These are phyloP conservation scores for Criorhina ranunculi DNA, from an alignment of 2,888 invertebrate species.

Conservation along the genomic window DNA sequence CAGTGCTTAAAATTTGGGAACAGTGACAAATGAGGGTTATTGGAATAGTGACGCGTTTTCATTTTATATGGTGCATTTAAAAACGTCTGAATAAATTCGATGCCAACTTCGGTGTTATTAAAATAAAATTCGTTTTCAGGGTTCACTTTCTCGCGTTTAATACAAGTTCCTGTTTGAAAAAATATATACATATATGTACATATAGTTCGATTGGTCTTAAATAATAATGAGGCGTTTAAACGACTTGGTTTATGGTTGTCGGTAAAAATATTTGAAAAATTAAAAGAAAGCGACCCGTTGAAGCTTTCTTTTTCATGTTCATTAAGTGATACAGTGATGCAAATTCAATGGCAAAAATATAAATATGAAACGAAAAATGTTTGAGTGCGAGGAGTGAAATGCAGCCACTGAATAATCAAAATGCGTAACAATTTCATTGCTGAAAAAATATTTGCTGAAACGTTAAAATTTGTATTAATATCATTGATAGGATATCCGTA, in stretches of 20 bases:
- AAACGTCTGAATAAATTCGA: not conserved
- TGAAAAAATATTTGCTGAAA: slow-evolving; percentile 78
- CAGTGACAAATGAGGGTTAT: slow-evolving; percentile 82
- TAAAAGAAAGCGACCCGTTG: not conserved
- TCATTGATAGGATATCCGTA: slow-evolving; percentile 78
- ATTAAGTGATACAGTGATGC: not conserved
- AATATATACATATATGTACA: too few relatives aligned
- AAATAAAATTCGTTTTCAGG: not conserved
- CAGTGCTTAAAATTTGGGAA: slow-evolving; percentile 76
- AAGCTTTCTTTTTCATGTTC: not conserved
- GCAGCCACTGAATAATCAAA: slow-evolving; percentile 78
- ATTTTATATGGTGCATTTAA: not conserved
- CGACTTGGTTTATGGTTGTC: not conserved
- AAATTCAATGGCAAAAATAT: not conserved
- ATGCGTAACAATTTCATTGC: slow-evolving; percentile 80
- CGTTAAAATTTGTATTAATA: slow-evolving; percentile 79
- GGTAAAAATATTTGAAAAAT: slow-evolving; percentile 1
- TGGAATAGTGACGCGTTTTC: slow-evolving; percentile 80
- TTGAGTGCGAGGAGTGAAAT: slow-evolving; percentile 74
- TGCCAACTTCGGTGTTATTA: not conserved
- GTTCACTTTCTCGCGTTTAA: not conserved
- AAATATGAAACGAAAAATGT: slow-evolving; percentile 55
- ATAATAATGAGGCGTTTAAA: not conserved
- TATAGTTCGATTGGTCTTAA: not conserved
- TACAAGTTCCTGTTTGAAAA: not conserved